Base-by-base conservation (phyloP, 2,888 invertebrate genomes). In the Apodemia mormo region DNA sequence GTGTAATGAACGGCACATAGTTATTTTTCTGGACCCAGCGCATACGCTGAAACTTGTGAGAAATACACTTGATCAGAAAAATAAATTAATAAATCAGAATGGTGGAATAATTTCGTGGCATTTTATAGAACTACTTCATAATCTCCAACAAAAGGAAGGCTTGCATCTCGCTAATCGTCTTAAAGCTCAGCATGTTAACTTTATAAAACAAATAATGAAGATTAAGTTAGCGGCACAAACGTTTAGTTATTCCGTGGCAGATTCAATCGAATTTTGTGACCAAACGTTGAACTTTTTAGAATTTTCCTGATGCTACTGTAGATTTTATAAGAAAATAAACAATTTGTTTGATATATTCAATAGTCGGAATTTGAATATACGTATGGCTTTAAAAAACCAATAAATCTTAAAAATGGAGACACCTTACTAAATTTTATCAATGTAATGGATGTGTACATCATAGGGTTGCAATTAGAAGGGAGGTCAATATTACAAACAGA, bases 151-250 rank as follows among this genome's bases (percentile, higher is more conserved):
- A 61, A 61, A 61, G 30, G 61, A 61, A 22, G 61, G 61, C 9
- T 22, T 73, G 2, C 67, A 69, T 64, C 52, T 71, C 10, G 71
- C 70, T 9, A 72, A 72, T 29, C 70, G 68, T 49, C 22, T 71
- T 33, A 71, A 66, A 37, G n/a, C 10, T 29, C 37, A 30, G 3
- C 72, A 71, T 29, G 45, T 74, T 54, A 64, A 72, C 56, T 74
- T 66, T 40, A 54, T 22, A 14, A 72, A 72, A 22, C 66, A 72
- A 64, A 58, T 69, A 30, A 71, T 74, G 71, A 74, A 72, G 29
- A 71, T 72, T 1, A 72, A 70, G 61, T 61, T 61, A 22, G 61
- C 61, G 30, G 61, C 61, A 30, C 61, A 61, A 61, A 61, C 61
- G 6, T 61, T 61, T 22, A 61, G 29, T 22, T 22, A 58, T 58